A percentile compares a stretch with the other conserved stretches of the same genome.
Evolutionary conservation across 1,140 invertebrate genomes (phyloP).

Genomic region (Drosophila pallidifrons): DNA sequence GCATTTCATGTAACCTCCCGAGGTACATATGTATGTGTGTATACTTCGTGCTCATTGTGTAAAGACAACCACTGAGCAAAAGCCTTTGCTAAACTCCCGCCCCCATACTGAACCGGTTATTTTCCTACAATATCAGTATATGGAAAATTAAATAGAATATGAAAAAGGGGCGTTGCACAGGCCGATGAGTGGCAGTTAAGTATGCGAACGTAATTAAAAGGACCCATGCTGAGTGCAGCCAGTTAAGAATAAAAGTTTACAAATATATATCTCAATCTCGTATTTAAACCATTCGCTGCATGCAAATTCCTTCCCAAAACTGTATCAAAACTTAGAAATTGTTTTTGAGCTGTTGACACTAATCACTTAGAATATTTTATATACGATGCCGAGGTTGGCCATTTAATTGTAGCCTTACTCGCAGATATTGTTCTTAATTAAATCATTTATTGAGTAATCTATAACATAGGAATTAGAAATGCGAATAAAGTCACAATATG

Average conservation of each 20-base stretch:
- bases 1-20: slow-evolving; percentile 34
- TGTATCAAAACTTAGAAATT: not conserved
- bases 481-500: no score
- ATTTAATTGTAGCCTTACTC: no score
- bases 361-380: no score
- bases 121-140: slow-evolving; percentile 9
- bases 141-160: slow-evolving; percentile 10
- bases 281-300: not conserved
- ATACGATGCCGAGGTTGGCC: no score
- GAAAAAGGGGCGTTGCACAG: slow-evolving; percentile 22
- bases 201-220: slow-evolving; percentile 64
- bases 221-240: slow-evolving; percentile 54
- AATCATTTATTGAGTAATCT: no score
- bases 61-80: slow-evolving; percentile 57
- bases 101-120: slow-evolving; percentile 21
- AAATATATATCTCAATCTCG: not conserved
- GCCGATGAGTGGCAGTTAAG: slow-evolving; percentile 27
- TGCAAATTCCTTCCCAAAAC: not conserved
- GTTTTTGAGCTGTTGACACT: no score
- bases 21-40: slow-evolving; percentile 73
- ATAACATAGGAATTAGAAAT: no score
- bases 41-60: slow-evolving; percentile 35
- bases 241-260: slow-evolving; percentile 5
- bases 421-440: no score
- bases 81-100: slow-evolving; percentile 24